Evolutionary conservation across 2,113 vertebrate genomes (phyloP).

Genomic region (Coturnix japonica): DNA sequence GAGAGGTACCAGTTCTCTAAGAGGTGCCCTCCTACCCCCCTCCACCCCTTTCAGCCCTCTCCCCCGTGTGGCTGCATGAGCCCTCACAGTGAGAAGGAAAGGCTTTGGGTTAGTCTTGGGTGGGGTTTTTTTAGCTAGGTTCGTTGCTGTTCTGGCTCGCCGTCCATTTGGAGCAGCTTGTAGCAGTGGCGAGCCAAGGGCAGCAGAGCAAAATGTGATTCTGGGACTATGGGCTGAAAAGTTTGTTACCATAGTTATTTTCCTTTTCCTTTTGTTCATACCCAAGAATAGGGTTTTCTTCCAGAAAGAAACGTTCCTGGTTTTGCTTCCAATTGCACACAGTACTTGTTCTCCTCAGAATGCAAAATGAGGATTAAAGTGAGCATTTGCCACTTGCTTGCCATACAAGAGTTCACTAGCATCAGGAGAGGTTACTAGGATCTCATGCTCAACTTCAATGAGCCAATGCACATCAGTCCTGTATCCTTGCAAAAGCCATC

Average conservation of each 20-base stretch:
- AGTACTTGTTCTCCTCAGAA: neutral
- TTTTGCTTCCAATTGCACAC: neutral
- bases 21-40: neutral
- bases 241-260: neutral
- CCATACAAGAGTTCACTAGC: neutral
- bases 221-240: neutral
- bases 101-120: neutral
- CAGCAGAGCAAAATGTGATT: neutral
- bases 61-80: neutral
- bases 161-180: neutral
- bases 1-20: neutral
- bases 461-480: neutral
- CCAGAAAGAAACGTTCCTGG: neutral
- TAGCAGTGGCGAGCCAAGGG: neutral
- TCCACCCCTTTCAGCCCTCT: neutral
- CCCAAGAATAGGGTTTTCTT: neutral
- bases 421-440: neutral
- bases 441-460: neutral
- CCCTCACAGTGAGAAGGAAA: neutral
- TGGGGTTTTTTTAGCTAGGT: neutral
- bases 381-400: neutral
- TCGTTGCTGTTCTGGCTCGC: neutral
- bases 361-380: neutral
- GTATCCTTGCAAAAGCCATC: constrained; percentile 16
- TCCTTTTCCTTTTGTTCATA: neutral